phyloP scores from a whole-genome alignment of 2,888 invertebrate genomes.

The Drosophila niveifrons region DNA sequence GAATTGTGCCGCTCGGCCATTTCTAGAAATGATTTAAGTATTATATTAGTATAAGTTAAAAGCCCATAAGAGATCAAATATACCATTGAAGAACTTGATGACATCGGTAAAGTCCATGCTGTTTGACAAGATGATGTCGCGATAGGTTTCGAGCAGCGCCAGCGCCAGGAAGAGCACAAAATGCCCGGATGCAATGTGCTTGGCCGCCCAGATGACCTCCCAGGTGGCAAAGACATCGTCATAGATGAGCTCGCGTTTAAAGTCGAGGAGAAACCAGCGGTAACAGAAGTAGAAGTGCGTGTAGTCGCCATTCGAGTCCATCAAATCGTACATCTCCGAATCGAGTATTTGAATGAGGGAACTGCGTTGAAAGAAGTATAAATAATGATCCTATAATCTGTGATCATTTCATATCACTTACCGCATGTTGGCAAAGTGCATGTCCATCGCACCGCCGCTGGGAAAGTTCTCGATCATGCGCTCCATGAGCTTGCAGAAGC shows the following conservation, averaged over 20 bases:
- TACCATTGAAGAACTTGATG: constrained; percentile 99
- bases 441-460: constrained; percentile 97
- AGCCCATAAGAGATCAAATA: constrained; percentile 55
- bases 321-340: constrained; percentile 96
- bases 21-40: constrained; percentile 87
- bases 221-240: constrained; percentile 97
- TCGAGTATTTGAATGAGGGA: constrained; percentile 95
- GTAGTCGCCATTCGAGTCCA: constrained; percentile 98
- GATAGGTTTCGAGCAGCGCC: constrained; percentile 95
- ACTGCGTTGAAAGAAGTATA: constrained; percentile 82
- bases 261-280: constrained; percentile 98
- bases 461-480: constrained; percentile 97
- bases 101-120: constrained; percentile 99
- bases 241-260: constrained; percentile 96
- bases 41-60: neutral
- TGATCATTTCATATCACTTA: constrained; percentile 65
- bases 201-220: constrained; percentile 98
- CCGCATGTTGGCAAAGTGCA: constrained; percentile 98
- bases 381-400: neutral
- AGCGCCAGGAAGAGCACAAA: constrained; percentile 97
- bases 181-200: constrained; percentile 93
- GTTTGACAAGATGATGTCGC: constrained; percentile 97
- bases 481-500: constrained; percentile 96
- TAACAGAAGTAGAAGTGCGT: constrained; percentile 99
- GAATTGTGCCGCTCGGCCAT: constrained; percentile 98